Percentiles rank a stretch among this genome's conserved stretches.
phyloP scores from a whole-genome alignment of 2,113 vertebrate genomes.

The Galeopterus variegatus region DNA sequence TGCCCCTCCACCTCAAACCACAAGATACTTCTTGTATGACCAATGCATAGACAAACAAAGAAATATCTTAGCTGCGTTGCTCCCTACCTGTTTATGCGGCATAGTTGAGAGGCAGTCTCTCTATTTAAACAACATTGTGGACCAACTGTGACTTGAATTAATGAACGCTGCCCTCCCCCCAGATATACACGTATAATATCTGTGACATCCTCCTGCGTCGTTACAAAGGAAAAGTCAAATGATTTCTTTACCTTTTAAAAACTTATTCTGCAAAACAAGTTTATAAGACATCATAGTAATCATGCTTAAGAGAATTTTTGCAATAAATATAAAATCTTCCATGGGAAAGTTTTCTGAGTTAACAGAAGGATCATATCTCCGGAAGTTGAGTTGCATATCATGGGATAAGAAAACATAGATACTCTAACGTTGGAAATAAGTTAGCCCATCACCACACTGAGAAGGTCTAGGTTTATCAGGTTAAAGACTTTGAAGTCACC shows the following conservation, averaged over 20 bases:
- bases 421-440: background rate
- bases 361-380: slow-evolving; percentile 56
- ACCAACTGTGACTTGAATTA: background rate
- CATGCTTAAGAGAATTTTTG: slow-evolving; percentile 65
- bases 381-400: slow-evolving; percentile 22
- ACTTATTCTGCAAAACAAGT: slow-evolving; percentile 67
- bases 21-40: background rate
- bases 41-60: background rate
- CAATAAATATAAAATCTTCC: slow-evolving; percentile 74
- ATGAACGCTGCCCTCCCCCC: background rate
- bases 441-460: background rate
- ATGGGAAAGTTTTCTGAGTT: slow-evolving; percentile 31
- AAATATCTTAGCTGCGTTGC: background rate
- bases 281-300: slow-evolving; percentile 80
- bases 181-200: background rate
- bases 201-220: background rate
- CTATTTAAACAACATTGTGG: background rate
- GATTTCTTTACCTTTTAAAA: slow-evolving; percentile 77
- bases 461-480: background rate
- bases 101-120: background rate
- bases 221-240: slow-evolving; percentile 64
- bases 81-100: background rate
- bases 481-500: slow-evolving; percentile 37
- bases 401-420: background rate
- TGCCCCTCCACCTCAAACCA: slow-evolving; percentile 48